Conservation (phyloP, 2,797 vertebrate species). For the Channallabes apus region DNA sequence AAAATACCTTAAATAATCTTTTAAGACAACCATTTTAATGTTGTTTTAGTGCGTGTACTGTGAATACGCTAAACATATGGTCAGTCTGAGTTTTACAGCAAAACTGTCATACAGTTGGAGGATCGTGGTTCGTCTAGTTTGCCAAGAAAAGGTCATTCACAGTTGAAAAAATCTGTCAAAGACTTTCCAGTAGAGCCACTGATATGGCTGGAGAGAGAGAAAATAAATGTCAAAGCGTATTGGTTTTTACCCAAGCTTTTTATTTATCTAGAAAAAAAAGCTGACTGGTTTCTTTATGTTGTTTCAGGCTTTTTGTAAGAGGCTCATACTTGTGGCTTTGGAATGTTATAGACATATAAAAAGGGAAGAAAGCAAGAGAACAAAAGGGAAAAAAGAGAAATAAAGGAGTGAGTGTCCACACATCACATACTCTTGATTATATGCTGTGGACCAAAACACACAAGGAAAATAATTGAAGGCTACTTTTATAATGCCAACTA, state of each 20-base stretch:
- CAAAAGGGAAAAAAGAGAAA: not conserved
- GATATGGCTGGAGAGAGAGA: not conserved
- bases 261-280: not conserved
- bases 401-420: slow-evolving; percentile 19
- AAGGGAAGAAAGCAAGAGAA: slow-evolving; percentile 4
- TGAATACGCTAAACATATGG: slow-evolving; percentile 14
- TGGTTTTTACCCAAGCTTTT: not conserved
- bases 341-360: slow-evolving; percentile 22
- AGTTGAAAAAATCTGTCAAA: slow-evolving; percentile 31
- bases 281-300: slow-evolving; percentile 18
- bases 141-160: slow-evolving; percentile 19
- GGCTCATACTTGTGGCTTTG: slow-evolving; percentile 32
- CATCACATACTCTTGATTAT: slow-evolving; percentile 11
- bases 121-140: slow-evolving; percentile 1
- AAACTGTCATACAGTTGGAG: not conserved
- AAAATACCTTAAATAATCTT: not conserved
- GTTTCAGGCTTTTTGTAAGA: slow-evolving; percentile 20
- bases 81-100: slow-evolving; percentile 15
- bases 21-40: not conserved
- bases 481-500: not conserved
- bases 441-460: slow-evolving; percentile 8
- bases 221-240: slow-evolving; percentile 6
- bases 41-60: slow-evolving; percentile 6
- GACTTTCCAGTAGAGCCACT: not conserved
- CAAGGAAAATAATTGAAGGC: not conserved